phyloP scores from a whole-genome alignment of 1,140 invertebrate species.

The Musca vetustissima region DNA sequence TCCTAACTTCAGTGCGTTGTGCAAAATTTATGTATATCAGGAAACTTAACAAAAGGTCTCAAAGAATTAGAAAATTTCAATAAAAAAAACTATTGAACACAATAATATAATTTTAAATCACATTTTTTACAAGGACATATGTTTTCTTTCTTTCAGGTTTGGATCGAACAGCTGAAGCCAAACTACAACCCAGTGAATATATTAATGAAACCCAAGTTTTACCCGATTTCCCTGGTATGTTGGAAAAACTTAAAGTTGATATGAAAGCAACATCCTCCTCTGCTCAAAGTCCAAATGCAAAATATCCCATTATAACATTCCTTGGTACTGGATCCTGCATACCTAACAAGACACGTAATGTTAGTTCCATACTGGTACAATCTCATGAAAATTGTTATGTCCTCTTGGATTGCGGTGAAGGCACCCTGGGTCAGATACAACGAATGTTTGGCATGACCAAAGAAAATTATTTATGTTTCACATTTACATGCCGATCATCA shows the following conservation, averaged over 20 bases:
- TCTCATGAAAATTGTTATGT: conserved; percentile 64
- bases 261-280: background rate
- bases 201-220: conserved; percentile 66
- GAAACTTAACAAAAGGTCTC: no score
- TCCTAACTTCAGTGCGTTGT: no score
- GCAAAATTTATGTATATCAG: no score
- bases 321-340: conserved; percentile 92
- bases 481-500: conserved; percentile 97
- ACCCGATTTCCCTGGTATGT: conserved; percentile 62
- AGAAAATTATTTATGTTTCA: conserved; percentile 80
- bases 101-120: no score
- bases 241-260: conserved; percentile 46
- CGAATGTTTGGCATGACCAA: conserved; percentile 74
- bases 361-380: conserved; percentile 80
- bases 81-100: no score
- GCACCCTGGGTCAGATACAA: conserved; percentile 82
- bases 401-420: conserved; percentile 94
- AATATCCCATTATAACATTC: conserved; percentile 82
- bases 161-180: conserved; percentile 61
- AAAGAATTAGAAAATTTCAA: no score
- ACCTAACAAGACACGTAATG: conserved; percentile 90
- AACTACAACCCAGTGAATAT: conserved; percentile 66
- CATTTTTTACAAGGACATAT: no score
- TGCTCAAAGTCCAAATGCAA: conserved; percentile 10
- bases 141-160: conserved; percentile 56